Evolutionary conservation across 2,888 invertebrate species (phyloP), one percentile per base, ranked within the genome.

Genomic region (Cerastis rubricosa): DNA sequence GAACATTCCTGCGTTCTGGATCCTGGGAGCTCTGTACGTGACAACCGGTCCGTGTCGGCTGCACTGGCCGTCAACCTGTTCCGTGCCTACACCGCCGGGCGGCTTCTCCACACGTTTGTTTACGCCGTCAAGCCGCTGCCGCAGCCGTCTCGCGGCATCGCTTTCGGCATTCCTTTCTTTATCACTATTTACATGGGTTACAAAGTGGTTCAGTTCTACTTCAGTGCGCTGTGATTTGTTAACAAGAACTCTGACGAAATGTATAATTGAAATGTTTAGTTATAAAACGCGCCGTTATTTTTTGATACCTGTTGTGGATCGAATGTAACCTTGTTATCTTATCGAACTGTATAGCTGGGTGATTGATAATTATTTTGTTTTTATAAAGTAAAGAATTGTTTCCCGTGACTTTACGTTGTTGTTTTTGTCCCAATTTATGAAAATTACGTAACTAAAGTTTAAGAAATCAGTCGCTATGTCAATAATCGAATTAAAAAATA

Each of bases 1-100:
- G 93, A 98, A 98, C 91, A 98, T 98, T 76, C 96, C 97, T 0
- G 95, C 97, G 25, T 98, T 98, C 89, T 95, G 97, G 89, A 85
- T 97, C 22, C 92, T 97, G 47, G 97, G 97, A 1, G 95, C 97
- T 11, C 90, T 97, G 75, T 98, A 97, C 93, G 91, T 97, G 66
- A 93, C 97, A 54, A 97, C 97, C 0, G 94, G 94, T 9, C 98
- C 98, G 0, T n/a, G n/a, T 90, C 85, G 8, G 89, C 90, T 17
- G 79, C 85, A 64, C 87, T 89, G 85, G 94, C 94, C 9, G 91
- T 88, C 9, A 85, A 89, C 65, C 88, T 94, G 75, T 94, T 94
- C 86, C 89, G 97, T 57, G 84, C 95, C 7, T 97, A 96, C 91
- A 94, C 97, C 1, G 93, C 94, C 0, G 94, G 97, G 6, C 94